Conservation (phyloP, 2,113 vertebrate genomes). For the Hydropotes inermis region DNA sequence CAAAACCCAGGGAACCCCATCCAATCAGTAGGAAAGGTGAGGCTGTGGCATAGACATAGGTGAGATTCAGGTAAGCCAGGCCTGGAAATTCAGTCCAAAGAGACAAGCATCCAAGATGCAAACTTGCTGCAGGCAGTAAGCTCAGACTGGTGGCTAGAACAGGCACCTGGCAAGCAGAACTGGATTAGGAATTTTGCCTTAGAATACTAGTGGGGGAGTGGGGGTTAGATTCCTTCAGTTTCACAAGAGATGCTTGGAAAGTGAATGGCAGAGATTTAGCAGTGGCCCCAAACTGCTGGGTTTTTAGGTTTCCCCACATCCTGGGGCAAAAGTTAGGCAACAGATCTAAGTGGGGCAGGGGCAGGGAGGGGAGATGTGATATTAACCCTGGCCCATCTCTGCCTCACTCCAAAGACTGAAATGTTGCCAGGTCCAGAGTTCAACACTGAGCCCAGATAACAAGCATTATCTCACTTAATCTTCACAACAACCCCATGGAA, state of each 20-base stretch:
- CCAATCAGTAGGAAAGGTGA: not conserved
- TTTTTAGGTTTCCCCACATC: not conserved
- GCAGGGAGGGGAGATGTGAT: accelerated
- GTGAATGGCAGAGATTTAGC: not conserved
- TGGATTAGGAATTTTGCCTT: not conserved
- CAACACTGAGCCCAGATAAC: not conserved
- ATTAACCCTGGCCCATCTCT: not conserved
- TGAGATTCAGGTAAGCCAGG: not conserved
- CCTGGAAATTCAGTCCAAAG: not conserved
- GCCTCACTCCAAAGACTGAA: not conserved
- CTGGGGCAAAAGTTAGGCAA: not conserved
- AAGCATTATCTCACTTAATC: not conserved
- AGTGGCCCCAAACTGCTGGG: not conserved
- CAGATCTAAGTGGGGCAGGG: accelerated
- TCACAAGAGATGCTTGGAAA: not conserved
- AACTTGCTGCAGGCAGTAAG: not conserved
- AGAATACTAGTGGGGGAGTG: not conserved
- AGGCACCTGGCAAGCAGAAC: not conserved
- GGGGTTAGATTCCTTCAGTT: not conserved
- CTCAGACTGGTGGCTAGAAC: not conserved
- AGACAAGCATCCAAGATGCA: not conserved
- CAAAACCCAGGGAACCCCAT: not conserved
- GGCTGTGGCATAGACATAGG: not conserved
- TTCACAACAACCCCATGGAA: no score
- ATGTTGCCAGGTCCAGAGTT: not conserved